Evolutionary conservation across 2,888 invertebrate genomes (phyloP).

Genomic region (Onchidella celtica): DNA sequence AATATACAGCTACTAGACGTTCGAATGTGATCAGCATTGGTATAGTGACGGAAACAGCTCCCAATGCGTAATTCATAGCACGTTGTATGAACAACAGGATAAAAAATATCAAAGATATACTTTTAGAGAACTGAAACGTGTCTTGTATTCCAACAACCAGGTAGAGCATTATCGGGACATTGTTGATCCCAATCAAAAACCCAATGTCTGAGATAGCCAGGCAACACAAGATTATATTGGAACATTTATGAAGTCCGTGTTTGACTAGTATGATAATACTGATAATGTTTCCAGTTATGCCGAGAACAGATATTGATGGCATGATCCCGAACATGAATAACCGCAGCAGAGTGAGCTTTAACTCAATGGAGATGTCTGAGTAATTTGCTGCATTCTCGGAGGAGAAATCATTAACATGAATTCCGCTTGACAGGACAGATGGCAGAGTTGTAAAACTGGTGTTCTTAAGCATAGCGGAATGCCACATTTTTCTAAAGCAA

Average conservation of each 20-base stretch:
- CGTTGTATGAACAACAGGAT: background rate
- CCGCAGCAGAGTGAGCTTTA: too few species aligned
- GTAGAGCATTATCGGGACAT: conserved; percentile 3
- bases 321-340: conserved; percentile 14
- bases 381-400: too few species aligned
- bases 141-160: background rate
- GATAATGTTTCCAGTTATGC: conserved; percentile 13
- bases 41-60: background rate
- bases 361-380: too few species aligned
- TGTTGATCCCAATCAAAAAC: conserved; percentile 21
- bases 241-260: conserved; percentile 8
- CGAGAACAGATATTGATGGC: background rate
- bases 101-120: background rate
- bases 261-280: conserved; percentile 21
- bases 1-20: conserved; percentile 17
- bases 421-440: too few species aligned
- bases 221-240: conserved; percentile 12
- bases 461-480: too few species aligned
- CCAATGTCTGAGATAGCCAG: conserved; percentile 9
- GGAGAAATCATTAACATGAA: too few species aligned
- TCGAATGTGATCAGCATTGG: conserved; percentile 37
- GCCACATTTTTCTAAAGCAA: too few species aligned
- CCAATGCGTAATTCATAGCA: conserved; percentile 15
- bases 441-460: too few species aligned
- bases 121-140: background rate